Conservation (phyloP, 2,888 invertebrate genomes). For the Drosophila pullipes region DNA sequence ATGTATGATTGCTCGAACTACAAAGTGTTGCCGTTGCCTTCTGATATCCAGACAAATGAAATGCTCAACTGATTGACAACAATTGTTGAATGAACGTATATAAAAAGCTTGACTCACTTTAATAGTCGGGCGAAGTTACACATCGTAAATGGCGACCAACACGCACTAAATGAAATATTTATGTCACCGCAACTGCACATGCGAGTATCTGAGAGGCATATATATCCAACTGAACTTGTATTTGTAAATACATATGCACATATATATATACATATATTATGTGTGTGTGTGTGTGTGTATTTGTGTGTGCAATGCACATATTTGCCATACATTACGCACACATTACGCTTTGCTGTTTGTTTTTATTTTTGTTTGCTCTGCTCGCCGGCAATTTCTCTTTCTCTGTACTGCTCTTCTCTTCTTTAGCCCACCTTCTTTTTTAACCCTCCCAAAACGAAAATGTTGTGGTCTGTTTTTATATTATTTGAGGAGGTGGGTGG, state of each 20-base stretch:
- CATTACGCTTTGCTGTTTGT: conserved; percentile 68
- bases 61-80: conserved; percentile 22
- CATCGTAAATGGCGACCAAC: conserved; percentile 74
- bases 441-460: conserved; percentile 50
- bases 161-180: conserved; percentile 79
- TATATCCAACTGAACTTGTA: neutral
- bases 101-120: conserved; percentile 27
- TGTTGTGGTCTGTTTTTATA: conserved; percentile 51
- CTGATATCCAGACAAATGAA: conserved; percentile 19
- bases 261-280: neutral
- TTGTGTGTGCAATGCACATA: conserved; percentile 61
- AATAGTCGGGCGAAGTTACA: conserved; percentile 61
- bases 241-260: neutral
- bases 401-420: neutral
- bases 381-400: conserved; percentile 29
- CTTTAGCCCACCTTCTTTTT: conserved; percentile 9
- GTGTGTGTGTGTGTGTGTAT: conserved; percentile 5
- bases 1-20: neutral
- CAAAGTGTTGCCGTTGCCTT: neutral
- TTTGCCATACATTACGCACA: conserved; percentile 78
- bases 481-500: conserved; percentile 24
- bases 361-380: conserved; percentile 42
- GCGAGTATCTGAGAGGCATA: conserved; percentile 13
- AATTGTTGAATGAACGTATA: conserved; percentile 40
- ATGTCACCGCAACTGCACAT: conserved; percentile 49